Conservation (phyloP, 2,797 vertebrate species). For the Helicolenus hilgendorfi region DNA sequence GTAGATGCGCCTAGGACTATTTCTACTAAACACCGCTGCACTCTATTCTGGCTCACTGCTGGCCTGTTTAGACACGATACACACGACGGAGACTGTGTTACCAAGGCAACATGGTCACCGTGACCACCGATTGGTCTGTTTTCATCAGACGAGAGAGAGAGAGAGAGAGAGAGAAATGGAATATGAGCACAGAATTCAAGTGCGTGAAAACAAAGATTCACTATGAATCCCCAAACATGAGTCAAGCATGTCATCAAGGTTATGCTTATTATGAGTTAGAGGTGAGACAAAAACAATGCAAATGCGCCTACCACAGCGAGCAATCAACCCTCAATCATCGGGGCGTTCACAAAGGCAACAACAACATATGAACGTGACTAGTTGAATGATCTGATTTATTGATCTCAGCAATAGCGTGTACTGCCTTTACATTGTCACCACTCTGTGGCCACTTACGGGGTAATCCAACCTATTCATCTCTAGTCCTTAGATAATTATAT, state of each 20-base stretch:
- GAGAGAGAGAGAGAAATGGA: slow-evolving; percentile 7
- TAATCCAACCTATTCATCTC: too few relatives aligned
- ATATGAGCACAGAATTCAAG: background rate
- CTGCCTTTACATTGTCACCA: too few relatives aligned
- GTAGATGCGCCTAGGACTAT: background rate
- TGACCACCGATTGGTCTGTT: background rate
- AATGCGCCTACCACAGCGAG: too few relatives aligned
- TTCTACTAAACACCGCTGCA: background rate
- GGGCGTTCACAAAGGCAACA: too few relatives aligned
- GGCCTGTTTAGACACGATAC: slow-evolving; percentile 7
- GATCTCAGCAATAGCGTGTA: too few relatives aligned
- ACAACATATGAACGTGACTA: too few relatives aligned
- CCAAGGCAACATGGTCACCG: slow-evolving; percentile 48
- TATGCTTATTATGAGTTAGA: too few relatives aligned
- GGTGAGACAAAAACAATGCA: too few relatives aligned
- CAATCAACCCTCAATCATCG: too few relatives aligned
- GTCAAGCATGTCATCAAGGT: background rate
- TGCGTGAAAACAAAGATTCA: background rate
- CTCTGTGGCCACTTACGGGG: too few relatives aligned
- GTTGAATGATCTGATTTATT: too few relatives aligned
- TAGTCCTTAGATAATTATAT: too few relatives aligned
- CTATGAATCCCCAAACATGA: background rate
- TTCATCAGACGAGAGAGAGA: background rate
- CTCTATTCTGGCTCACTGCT: slow-evolving; percentile 11
- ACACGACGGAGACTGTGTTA: slow-evolving; percentile 10